Conservation (phyloP, 2,113 vertebrate genomes). For the Perca flavescens region DNA sequence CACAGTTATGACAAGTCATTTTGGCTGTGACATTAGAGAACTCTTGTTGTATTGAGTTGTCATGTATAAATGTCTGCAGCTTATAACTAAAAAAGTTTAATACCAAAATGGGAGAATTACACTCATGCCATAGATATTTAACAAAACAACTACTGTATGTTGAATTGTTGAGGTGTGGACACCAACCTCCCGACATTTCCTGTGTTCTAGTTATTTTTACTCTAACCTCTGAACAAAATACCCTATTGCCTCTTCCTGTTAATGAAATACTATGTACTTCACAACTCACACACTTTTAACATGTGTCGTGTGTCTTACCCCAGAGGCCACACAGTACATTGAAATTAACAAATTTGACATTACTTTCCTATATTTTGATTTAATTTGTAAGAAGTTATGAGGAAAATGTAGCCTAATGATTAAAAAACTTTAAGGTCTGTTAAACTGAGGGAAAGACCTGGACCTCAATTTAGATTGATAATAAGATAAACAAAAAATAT, state of each 20-base stretch:
- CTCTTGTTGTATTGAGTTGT: not conserved
- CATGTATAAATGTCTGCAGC: not conserved
- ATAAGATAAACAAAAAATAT: slow-evolving; percentile 45
- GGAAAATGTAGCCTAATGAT: slow-evolving; percentile 15
- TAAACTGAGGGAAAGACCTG: slow-evolving; percentile 19
- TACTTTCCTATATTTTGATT: slow-evolving; percentile 30
- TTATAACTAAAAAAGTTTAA: not conserved
- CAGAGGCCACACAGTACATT: not conserved
- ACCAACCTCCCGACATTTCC: not conserved
- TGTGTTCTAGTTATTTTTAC: not conserved
- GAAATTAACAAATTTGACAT: slow-evolving; percentile 9
- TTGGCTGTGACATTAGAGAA: not conserved
- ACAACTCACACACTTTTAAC: not conserved
- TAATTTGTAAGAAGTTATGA: slow-evolving; percentile 30
- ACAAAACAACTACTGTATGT: not conserved
- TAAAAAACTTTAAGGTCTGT: slow-evolving; percentile 14
- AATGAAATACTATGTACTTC: not conserved
- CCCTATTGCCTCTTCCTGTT: not conserved
- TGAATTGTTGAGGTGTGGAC: not conserved
- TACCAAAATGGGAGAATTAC: not conserved
- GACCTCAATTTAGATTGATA: slow-evolving; percentile 63
- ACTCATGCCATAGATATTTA: not conserved
- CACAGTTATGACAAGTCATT: not conserved
- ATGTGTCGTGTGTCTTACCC: not conserved
- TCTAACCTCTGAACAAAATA: not conserved